phyloP scores from a whole-genome alignment of 2,888 invertebrate species.

The Cheilosia soror region DNA sequence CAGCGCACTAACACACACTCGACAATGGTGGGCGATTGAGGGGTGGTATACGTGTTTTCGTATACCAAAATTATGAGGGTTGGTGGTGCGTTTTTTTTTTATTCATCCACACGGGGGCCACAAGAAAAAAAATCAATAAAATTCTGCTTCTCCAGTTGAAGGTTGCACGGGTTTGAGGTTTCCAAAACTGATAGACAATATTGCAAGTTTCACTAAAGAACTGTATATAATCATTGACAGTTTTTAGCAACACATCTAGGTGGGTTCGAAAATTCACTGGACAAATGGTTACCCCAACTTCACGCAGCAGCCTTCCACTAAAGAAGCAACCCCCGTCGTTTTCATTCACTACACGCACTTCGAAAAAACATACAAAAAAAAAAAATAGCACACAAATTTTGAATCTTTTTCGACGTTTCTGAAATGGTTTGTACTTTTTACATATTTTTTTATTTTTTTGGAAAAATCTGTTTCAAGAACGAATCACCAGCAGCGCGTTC shows the following conservation, averaged over 20 bases:
- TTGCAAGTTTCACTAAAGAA: too few species aligned
- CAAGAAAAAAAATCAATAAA: slow-evolving; percentile 71
- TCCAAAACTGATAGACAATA: background rate
- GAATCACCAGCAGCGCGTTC: slow-evolving; percentile 33
- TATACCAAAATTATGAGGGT: slow-evolving; percentile 59
- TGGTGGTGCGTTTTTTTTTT: slow-evolving; percentile 55
- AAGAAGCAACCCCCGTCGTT: slow-evolving; percentile 32
- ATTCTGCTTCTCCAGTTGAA: slow-evolving; percentile 69
- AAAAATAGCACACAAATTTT: background rate
- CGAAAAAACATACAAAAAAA: too few species aligned
- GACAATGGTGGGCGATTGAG: slow-evolving; percentile 18
- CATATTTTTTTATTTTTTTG: slow-evolving; percentile 5
- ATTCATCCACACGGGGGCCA: slow-evolving; percentile 34
- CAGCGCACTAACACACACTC: slow-evolving; percentile 23
- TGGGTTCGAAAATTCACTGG: background rate
- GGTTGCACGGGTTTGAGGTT: slow-evolving; percentile 58
- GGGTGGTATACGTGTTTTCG: slow-evolving; percentile 64
- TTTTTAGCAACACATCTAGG: background rate
- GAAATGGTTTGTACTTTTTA: slow-evolving; percentile 7
- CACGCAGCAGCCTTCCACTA: slow-evolving; percentile 35
- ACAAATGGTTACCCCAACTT: background rate
- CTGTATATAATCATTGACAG: too few species aligned
- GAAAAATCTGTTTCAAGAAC: slow-evolving; percentile 22
- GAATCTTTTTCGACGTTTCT: background rate
- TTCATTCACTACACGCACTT: slow-evolving; percentile 19